Evolutionary conservation across 2,888 invertebrate genomes (phyloP).

Genomic region (Lamellibrachia columna): DNA sequence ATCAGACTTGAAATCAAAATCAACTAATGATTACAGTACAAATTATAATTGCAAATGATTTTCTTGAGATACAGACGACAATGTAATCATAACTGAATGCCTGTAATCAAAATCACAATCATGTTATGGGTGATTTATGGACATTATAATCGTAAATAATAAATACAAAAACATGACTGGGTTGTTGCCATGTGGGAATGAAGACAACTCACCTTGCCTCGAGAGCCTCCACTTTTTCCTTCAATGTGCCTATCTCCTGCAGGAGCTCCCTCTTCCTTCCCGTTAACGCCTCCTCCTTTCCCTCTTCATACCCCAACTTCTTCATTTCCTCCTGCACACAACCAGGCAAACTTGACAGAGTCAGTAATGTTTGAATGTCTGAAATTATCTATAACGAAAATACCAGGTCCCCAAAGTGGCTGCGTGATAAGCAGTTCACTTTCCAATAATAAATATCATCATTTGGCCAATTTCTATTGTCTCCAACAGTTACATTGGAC

Average conservation of each 20-base stretch:
- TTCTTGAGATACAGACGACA: not conserved
- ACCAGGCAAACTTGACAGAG: not conserved
- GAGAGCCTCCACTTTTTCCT: slow-evolving; percentile 72
- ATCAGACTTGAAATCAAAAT: not conserved
- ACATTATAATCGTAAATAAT: not conserved
- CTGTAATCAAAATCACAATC: not conserved
- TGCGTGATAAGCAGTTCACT: no score
- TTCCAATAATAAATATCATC: no score
- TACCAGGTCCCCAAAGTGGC: no score
- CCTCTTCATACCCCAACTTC: slow-evolving; percentile 72
- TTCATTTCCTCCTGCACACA: slow-evolving; percentile 67
- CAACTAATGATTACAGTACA: not conserved
- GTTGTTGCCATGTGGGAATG: not conserved
- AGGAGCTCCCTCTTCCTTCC: slow-evolving; percentile 69
- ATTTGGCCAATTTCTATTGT: no score
- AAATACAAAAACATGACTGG: not conserved
- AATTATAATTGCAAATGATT: not conserved
- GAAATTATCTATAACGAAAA: no score
- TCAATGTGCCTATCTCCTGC: slow-evolving; percentile 70
- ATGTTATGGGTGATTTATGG: not conserved
- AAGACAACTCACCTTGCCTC: slow-evolving; percentile 64
- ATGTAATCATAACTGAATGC: not conserved
- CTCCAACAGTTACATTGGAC: no score
- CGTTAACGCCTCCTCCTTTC: slow-evolving; percentile 71
- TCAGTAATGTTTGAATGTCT: no score